Base-by-base conservation (phyloP, 2,113 vertebrate species). In the Vireo altiloquus region DNA sequence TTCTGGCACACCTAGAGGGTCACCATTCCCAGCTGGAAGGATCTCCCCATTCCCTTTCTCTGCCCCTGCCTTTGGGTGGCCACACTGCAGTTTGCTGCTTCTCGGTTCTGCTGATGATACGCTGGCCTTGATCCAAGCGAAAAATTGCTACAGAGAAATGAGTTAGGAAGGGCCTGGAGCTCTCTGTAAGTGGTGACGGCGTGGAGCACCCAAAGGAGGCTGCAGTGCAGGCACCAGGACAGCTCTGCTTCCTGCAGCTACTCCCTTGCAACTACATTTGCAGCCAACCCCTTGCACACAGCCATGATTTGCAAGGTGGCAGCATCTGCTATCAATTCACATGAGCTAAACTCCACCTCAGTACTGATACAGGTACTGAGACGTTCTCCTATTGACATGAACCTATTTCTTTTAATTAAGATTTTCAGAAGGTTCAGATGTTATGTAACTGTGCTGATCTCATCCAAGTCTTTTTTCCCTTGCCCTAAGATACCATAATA, bases 301-400 rank as follows among this genome's bases (percentile, higher is more conserved):
- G 8, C 1, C 5, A 4, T 1, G 20, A 61, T 15, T 11, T 40
- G 14, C 37, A 33, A 39, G 24, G 66, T 15, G 23, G 25, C 19
- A 50, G 39, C 0, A 0, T 40, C 46, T 71, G 64, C 46, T 50
- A 5, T 7, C 23, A n/a, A 37, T 4, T 27, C 33, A 3, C 10
- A 17, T 9, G n/a, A 81, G 31, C 52, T 68, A 9, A 78, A 68
- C 37, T 44, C 60, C 65, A 39, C 15, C n/a, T 14, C 42, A 33
- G 37, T 3, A 39, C n/a, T 22, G 33, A 30, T 7, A 15, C 3
- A 56, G 22, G 3, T 27, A 23, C 19, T 21, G 23, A 27, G 60
- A 39, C 30, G 61, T 17, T 50, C 46, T 72, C 27, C 44, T 42
- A 9, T 14, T 39, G 31, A 18, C 21, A 37, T 3, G 7, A 71